Base-by-base conservation (phyloP, 2,888 invertebrate genomes). In the Mactromeris polynyma region DNA sequence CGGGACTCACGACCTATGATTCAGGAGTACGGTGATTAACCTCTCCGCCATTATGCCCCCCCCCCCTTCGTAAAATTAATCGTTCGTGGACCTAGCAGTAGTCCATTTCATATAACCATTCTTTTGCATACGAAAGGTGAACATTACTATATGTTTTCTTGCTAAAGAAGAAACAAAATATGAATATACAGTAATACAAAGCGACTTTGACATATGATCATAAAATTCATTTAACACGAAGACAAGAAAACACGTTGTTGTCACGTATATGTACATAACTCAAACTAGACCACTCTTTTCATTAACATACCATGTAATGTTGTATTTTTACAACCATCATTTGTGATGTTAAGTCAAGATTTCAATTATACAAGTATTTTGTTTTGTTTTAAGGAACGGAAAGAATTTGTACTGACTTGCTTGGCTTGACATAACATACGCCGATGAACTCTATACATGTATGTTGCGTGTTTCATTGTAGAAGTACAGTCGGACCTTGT, bases 201-300 rank as follows among this genome's bases (percentile, higher is more conserved):
- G 73, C 17, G 73, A 19, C 26, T 73, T 33, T 73, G 73, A 73
- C 73, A 73, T 73, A 11, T 73, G 2, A 73, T 36, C 73, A 33
- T 73, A 73, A 73, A 73, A 73, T 19, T 19, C 33, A 33, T 33
- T 33, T 33, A 73, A 73, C 14, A 33, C 73, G 26, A 36, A 69
- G 69, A 69, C 69, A 69, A 69, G 33, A 33, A 33, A 73, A 73
- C 73, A 73, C 6, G 73, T 26, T 73, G 73, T 73, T 33, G 33
- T 73, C 73, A 73, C 73, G 73, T 33, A 33, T 0, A 19, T 14
- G 14, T 0, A 73, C 73, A 73, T 73, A 73, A 73, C 73, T 73
- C 73, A 73, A 73, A 73, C 33, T 73, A 33, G 73, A 73, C 73
- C 73, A 36, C 14, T 36, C 73, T 73, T 36, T 73, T 73, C 73